Conservation (phyloP, 2,888 invertebrate species). For the Andrena trimmerana region DNA sequence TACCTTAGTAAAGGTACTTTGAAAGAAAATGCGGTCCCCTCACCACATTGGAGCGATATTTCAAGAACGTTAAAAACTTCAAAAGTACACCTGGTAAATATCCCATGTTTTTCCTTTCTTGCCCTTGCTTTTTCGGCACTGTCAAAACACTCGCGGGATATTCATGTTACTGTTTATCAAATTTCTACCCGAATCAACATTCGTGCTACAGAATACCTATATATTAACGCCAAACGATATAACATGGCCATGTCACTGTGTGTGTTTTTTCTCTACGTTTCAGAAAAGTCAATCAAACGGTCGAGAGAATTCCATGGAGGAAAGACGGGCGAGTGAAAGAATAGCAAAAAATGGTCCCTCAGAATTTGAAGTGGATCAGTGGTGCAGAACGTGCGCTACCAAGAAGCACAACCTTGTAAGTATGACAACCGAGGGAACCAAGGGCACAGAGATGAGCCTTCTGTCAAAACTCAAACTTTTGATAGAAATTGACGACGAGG, state of each 20-base stretch:
- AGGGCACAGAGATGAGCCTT: slow-evolving; percentile 60
- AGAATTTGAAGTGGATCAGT: slow-evolving; percentile 51
- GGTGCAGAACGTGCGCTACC: slow-evolving; percentile 68
- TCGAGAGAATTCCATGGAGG: slow-evolving; percentile 40
- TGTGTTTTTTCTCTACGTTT: not conserved
- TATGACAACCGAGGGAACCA: slow-evolving; percentile 57
- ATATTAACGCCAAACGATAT: not conserved
- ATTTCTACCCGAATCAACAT: not conserved
- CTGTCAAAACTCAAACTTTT: slow-evolving; percentile 65
- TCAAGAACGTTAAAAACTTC: slow-evolving; percentile 31
- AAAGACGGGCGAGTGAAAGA: not conserved
- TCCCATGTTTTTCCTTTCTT: not conserved
- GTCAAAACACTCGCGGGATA: too few relatives aligned
- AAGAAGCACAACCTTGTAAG: slow-evolving; percentile 61
- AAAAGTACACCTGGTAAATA: slow-evolving; percentile 39
- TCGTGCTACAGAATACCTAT: not conserved
- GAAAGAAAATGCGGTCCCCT: slow-evolving; percentile 66
- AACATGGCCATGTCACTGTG: not conserved
- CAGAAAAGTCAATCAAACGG: slow-evolving; percentile 47
- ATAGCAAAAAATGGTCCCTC: slow-evolving; percentile 34
- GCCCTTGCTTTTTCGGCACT: not conserved
- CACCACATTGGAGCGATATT: slow-evolving; percentile 57
- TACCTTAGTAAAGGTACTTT: slow-evolving; percentile 64
- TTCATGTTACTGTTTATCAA: not conserved
- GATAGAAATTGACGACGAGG: slow-evolving; percentile 68